These are phyloP conservation scores for Macrotis lagotis DNA, from an alignment of 2,113 vertebrate species.

Conservation along the genomic window DNA sequence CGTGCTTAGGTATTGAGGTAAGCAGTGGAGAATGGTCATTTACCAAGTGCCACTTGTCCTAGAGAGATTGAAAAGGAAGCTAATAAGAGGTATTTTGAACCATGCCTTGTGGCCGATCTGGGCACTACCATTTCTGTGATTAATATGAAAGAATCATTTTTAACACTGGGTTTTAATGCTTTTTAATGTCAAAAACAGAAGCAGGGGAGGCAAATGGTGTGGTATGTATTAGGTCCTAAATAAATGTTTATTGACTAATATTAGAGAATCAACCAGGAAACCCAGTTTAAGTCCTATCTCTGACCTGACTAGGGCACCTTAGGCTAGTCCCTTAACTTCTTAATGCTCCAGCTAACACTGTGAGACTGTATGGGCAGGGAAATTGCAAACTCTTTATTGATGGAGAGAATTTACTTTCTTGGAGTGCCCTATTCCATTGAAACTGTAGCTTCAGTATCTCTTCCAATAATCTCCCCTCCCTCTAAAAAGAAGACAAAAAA, in stretches of 20 bases:
- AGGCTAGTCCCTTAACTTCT: not conserved
- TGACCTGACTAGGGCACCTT: not conserved
- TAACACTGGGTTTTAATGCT: not conserved
- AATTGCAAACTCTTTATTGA: no score
- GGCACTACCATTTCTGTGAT: not conserved
- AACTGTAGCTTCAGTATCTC: not conserved
- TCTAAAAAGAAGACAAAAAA: not conserved
- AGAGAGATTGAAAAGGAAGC: constrained; percentile 49
- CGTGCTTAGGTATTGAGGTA: constrained; percentile 59
- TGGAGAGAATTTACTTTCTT: no score
- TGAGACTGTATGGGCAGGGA: not conserved
- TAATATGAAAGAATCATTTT: not conserved
- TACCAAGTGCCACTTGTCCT: constrained; percentile 62
- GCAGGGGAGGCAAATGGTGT: not conserved
- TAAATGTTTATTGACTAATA: not conserved
- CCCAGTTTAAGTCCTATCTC: not conserved
- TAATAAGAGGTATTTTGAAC: constrained; percentile 77
- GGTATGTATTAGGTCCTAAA: not conserved
- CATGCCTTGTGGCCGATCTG: constrained; percentile 3
- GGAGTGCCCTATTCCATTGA: not conserved
- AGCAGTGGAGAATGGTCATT: constrained; percentile 57
- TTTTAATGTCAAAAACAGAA: not conserved
- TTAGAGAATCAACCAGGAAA: not conserved
- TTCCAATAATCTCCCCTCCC: not conserved
- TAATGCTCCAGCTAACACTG: not conserved